Percentiles rank a stretch among this genome's conserved stretches.
These are phyloP conservation scores for Oscheius onirici DNA, from an alignment of 2,888 invertebrate genomes.

Conservation along the genomic window DNA sequence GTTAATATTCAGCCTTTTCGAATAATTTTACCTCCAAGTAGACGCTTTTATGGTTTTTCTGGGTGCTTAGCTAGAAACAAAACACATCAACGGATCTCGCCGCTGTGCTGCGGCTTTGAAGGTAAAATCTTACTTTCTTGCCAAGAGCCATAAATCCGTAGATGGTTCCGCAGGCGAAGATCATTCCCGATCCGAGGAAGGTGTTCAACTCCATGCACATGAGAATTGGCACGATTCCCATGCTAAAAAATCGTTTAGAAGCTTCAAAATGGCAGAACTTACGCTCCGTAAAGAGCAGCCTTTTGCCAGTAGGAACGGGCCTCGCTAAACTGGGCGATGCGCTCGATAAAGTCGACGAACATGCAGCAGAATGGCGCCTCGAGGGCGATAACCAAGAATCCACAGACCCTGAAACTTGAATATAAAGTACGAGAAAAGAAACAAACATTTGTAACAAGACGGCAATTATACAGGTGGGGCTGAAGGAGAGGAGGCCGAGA, in stretches of 20 bases:
- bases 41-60: too few relatives aligned
- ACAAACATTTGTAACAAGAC: slow-evolving; percentile 66
- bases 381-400: slow-evolving; percentile 86
- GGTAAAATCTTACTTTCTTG: slow-evolving; percentile 78
- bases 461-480: slow-evolving; percentile 67
- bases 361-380: slow-evolving; percentile 97
- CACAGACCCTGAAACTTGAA: slow-evolving; percentile 78
- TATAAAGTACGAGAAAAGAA: not conserved
- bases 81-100: too few relatives aligned
- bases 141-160: slow-evolving; percentile 95
- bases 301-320: slow-evolving; percentile 69
- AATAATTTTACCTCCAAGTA: too few relatives aligned
- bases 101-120: not conserved
- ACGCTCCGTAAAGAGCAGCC: slow-evolving; percentile 66
- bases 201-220: slow-evolving; percentile 82
- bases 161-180: slow-evolving; percentile 86
- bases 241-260: slow-evolving; percentile 75
- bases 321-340: slow-evolving; percentile 80
- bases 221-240: slow-evolving; percentile 84
- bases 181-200: slow-evolving; percentile 86
- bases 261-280: slow-evolving; percentile 33
- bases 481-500: slow-evolving; percentile 64
- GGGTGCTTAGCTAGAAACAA: too few relatives aligned
- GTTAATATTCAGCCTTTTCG: too few relatives aligned
- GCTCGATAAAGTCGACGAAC: slow-evolving; percentile 92